These are phyloP conservation scores for Julus scanicus DNA, from an alignment of 2,888 invertebrate species.

Conservation along the genomic window DNA sequence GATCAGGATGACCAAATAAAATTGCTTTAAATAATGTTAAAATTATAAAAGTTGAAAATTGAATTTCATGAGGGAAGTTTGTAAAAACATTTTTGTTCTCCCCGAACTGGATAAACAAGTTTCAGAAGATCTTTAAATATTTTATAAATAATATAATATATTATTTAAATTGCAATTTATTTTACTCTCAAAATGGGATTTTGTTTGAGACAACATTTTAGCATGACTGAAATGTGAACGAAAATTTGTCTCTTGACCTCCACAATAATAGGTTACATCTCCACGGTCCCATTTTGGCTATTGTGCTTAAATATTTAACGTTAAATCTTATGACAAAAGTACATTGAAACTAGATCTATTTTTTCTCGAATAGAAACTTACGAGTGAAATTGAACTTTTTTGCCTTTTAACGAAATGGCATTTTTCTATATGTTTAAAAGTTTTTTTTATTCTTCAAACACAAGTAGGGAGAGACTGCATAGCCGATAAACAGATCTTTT, in stretches of 20 bases:
- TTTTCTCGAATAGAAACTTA: background rate
- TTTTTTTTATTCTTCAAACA: background rate
- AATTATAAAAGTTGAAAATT: too few species aligned
- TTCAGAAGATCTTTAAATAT: too few species aligned
- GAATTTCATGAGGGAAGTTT: too few species aligned
- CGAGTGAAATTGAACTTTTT: background rate
- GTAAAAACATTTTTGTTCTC: too few species aligned
- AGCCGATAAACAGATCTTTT: constrained; percentile 18
- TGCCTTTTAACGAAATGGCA: constrained; percentile 42
- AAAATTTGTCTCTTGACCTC: background rate
- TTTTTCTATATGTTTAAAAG: constrained; percentile 13
- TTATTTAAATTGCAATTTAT: too few species aligned
- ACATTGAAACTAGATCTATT: background rate
- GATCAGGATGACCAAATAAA: too few species aligned
- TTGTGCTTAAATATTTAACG: background rate
- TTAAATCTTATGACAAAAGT: background rate
- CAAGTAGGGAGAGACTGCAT: background rate
- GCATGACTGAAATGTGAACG: too few species aligned
- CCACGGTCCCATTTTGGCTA: background rate
- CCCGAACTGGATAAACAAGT: too few species aligned
- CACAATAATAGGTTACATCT: background rate
- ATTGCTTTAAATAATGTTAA: too few species aligned
- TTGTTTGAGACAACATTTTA: too few species aligned
- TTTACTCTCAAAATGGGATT: too few species aligned
- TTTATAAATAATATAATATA: too few species aligned